Percentiles rank a stretch among this genome's conserved stretches.
Conservation (phyloP, 2,113 vertebrate genomes). For the Percopsis transmontana region DNA sequence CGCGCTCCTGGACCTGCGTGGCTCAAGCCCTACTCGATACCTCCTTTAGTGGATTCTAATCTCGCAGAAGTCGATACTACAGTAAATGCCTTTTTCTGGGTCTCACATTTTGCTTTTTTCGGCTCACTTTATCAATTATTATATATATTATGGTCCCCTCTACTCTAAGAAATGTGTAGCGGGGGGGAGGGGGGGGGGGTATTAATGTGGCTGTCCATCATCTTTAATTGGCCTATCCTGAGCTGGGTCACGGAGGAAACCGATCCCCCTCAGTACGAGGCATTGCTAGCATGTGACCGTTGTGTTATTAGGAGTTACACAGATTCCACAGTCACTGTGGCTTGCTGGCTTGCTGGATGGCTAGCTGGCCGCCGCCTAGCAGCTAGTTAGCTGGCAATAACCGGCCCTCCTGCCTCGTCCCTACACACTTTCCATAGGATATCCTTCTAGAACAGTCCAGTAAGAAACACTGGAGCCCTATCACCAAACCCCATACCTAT, state of each 20-base stretch:
- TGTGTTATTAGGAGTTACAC: conserved; percentile 55
- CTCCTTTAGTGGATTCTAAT: conserved; percentile 59
- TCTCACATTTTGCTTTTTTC: background rate
- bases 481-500: background rate
- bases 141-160: conserved; percentile 26
- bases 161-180: conserved; percentile 44
- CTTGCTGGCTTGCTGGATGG: conserved; percentile 22
- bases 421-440: background rate
- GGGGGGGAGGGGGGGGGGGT: conserved; percentile 15
- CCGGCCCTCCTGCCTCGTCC: conserved; percentile 2
- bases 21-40: conserved; percentile 53
- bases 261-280: conserved; percentile 56
- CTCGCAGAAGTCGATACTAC: conserved; percentile 27
- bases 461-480: background rate
- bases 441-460: background rate
- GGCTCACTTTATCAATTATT: conserved; percentile 1
- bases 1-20: conserved; percentile 45
- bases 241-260: conserved; percentile 66
- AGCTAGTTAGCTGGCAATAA: conserved; percentile 16
- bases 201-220: conserved; percentile 69
- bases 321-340: conserved; percentile 38
- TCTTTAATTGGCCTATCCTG: conserved; percentile 71
- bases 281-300: conserved; percentile 64
- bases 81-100: background rate
- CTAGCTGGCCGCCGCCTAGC: conserved; percentile 23